Conservation (phyloP, 2,888 invertebrate species). For the Leucania comma region DNA sequence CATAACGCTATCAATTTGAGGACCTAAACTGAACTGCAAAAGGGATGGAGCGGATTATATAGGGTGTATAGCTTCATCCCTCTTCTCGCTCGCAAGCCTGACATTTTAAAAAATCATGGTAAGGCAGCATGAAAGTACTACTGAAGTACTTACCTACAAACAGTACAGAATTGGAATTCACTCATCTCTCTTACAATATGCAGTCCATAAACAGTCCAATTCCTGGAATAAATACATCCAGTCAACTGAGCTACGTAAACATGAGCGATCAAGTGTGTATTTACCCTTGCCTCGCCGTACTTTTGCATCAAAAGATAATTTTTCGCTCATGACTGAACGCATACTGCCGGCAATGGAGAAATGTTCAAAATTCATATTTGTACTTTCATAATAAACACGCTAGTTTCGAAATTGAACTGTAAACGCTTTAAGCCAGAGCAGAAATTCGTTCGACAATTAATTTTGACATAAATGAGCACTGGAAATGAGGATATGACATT, state of each 20-base stretch:
- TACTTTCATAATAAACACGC: slow-evolving; percentile 37
- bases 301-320: slow-evolving; percentile 58
- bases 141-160: background rate
- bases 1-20: too few relatives aligned
- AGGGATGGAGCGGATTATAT: too few relatives aligned
- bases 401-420: slow-evolving; percentile 42
- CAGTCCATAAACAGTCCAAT: slow-evolving; percentile 27
- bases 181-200: slow-evolving; percentile 31
- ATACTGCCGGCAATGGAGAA: slow-evolving; percentile 39
- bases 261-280: slow-evolving; percentile 48
- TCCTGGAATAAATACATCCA: slow-evolving; percentile 36
- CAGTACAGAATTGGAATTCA: background rate
- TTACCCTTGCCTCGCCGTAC: slow-evolving; percentile 27
- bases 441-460: slow-evolving; percentile 15
- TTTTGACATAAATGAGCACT: slow-evolving; percentile 43
- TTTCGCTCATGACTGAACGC: slow-evolving; percentile 56
- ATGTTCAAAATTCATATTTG: slow-evolving; percentile 58
- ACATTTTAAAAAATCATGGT: too few relatives aligned
- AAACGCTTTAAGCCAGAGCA: slow-evolving; percentile 15
- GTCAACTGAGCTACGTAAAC: slow-evolving; percentile 22
- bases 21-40: too few relatives aligned
- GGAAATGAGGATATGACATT: slow-evolving; percentile 60
- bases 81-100: too few relatives aligned
- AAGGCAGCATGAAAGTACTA: background rate
- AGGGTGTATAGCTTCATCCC: too few relatives aligned